Percentiles rank a stretch among this genome's conserved stretches.
Evolutionary conservation across 2,797 vertebrate genomes (phyloP).

Genomic region (Cheirogaleus major): DNA sequence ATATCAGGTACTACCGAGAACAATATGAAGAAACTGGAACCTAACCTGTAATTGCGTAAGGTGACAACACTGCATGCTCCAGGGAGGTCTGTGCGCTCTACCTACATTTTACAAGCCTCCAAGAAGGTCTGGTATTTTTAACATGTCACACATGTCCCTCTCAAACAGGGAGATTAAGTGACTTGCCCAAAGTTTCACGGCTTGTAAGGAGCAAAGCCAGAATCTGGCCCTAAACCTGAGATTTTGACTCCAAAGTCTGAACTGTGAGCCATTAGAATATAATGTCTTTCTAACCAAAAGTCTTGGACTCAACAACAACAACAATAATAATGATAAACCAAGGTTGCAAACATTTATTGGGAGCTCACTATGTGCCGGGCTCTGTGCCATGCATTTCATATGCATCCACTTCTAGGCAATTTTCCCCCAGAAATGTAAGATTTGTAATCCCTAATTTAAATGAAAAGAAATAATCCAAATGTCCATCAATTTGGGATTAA

Average conservation of each 20-base stretch:
- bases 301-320: background rate
- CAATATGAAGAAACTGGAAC: background rate
- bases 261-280: background rate
- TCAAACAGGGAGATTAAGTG: background rate
- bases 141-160: background rate
- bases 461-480: background rate
- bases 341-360: background rate
- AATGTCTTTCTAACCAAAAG: background rate
- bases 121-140: background rate
- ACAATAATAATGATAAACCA: background rate
- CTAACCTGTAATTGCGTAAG: background rate
- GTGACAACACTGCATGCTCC: background rate
- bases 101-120: background rate
- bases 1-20: background rate
- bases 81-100: background rate
- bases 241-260: background rate
- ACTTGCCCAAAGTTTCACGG: background rate
- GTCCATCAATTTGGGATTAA: background rate
- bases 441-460: background rate
- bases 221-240: background rate
- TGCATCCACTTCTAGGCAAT: background rate
- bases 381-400: background rate
- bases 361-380: background rate
- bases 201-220: background rate
- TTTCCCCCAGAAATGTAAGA: background rate